Base-by-base conservation (phyloP, 2,888 invertebrate genomes). In the Acanthococcus lagerstroemiae region DNA sequence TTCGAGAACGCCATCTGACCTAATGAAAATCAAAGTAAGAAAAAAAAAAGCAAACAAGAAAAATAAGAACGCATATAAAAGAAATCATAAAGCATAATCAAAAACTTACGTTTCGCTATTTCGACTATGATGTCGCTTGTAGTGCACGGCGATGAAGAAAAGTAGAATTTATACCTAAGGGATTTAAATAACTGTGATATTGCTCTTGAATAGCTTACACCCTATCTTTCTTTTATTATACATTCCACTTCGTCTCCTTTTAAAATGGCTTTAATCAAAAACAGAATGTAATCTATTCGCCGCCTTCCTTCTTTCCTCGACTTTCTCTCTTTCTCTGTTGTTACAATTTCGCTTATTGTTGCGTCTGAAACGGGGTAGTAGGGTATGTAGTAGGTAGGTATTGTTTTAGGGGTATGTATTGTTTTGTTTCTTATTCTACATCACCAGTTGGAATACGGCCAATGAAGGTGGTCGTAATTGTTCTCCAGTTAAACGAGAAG, bases 51-150 rank as follows among this genome's bases (percentile, higher is more conserved):
- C 24, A 3, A 55, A 30, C 3, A 25, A 55, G 15, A 55, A 45
- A 45, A n/a, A 19, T 37, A 37, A 21, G 17, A 57, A 57, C 57
- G 57, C 57, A 58, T 58, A 58, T 58, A 58, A 58, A 58, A 58
- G 58, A 58, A 58, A 58, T 58, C 58, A 58, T 58, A 58, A 58
- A 58, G 58, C 58, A 58, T 58, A 58, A 58, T 58, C 58, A 58
- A 58, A 58, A 58, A 58, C 45, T 58, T 58, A 58, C 58, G 27
- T 58, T 58, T 58, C 45, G 45, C 58, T 58, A 58, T 58, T 58
- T 44, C 58, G 46, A 48, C 58, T 58, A 58, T 58, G 45, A 45
- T 45, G 58, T 58, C 48, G 46, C 48, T 25, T 45, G 58, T 44
- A 45, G 58, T 58, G 48, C 25, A 58, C 58, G 58, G 17, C 58